Conservation (phyloP, 23 tunicate species). For the Halocynthia roretzi region DNA sequence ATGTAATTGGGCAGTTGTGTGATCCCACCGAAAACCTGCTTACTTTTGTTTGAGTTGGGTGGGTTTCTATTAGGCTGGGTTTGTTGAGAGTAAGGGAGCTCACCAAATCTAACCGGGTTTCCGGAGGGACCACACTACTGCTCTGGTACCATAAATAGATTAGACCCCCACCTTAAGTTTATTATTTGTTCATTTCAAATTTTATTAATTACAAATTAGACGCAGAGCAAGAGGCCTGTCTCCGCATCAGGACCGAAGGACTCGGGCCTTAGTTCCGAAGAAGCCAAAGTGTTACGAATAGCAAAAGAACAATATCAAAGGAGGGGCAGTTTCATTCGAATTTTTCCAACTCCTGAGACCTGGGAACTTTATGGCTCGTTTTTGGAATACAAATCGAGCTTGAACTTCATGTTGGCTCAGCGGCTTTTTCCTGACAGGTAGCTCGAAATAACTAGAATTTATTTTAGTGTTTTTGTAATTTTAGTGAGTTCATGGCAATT, state of each 20-base stretch:
- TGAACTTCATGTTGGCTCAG: conserved; percentile 76
- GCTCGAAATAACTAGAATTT: background rate
- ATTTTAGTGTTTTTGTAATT: background rate
- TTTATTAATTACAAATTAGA: background rate
- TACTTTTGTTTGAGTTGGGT: no score
- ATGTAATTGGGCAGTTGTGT: no score
- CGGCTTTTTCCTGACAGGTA: conserved; percentile 79
- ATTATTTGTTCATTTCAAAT: no score
- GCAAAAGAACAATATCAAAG: conserved; percentile 91
- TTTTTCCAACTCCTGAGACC: conserved; percentile 92
- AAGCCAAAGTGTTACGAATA: conserved; percentile 52
- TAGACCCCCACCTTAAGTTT: no score
- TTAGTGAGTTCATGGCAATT: conserved; percentile 1
- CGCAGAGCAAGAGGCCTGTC: conserved; percentile 15
- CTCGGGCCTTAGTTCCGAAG: conserved; percentile 54
- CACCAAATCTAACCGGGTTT: no score
- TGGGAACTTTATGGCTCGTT: conserved; percentile 92
- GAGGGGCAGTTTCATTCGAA: conserved; percentile 83
- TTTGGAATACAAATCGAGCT: conserved; percentile 76
- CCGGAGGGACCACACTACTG: no score
- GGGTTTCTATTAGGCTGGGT: no score
- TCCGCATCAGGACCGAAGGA: conserved; percentile 26
- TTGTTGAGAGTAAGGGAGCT: no score
- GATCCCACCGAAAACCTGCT: no score
- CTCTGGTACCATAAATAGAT: no score